Percentiles rank a stretch among this genome's conserved stretches.
These are phyloP conservation scores for Tanytarsus gracilentus DNA, from an alignment of 2,888 invertebrate genomes.

Conservation along the genomic window DNA sequence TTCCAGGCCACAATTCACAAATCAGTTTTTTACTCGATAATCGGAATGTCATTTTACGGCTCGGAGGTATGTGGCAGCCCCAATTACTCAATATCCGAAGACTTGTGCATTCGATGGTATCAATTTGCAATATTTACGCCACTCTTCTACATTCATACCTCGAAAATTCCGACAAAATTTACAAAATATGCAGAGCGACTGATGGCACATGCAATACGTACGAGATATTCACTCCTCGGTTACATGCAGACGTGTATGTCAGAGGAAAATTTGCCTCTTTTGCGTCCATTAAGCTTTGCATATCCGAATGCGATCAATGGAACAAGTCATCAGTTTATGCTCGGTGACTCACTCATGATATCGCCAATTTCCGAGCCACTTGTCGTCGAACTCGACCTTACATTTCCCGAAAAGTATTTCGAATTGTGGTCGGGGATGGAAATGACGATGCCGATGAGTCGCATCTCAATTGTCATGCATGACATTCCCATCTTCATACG, in stretches of 20 bases:
- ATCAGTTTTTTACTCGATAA: slow-evolving; percentile 24
- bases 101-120: slow-evolving; percentile 30
- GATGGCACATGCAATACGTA: slow-evolving; percentile 21
- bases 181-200: slow-evolving; percentile 24
- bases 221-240: slow-evolving; percentile 16
- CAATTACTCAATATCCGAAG: slow-evolving; percentile 14
- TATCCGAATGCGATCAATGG: background rate
- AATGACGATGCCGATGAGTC: slow-evolving; percentile 9
- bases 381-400: slow-evolving; percentile 2
- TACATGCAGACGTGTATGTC: slow-evolving; percentile 12
- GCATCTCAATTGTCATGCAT: slow-evolving; percentile 21
- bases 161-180: slow-evolving; percentile 23
- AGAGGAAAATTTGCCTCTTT: background rate
- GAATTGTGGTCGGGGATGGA: slow-evolving; percentile 22
- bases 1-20: slow-evolving; percentile 14
- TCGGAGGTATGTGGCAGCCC: slow-evolving; percentile 22
- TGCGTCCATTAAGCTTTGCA: slow-evolving; percentile 10
- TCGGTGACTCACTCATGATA: slow-evolving; percentile 19
- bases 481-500: slow-evolving; percentile 28
- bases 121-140: slow-evolving; percentile 28
- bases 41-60: slow-evolving; percentile 23
- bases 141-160: slow-evolving; percentile 16
- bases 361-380: slow-evolving; percentile 16
- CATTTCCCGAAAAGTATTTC: slow-evolving; percentile 25
- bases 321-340: slow-evolving; percentile 18